phyloP scores from a whole-genome alignment of 2,888 invertebrate genomes.

The Amphipyra tragopoginis region DNA sequence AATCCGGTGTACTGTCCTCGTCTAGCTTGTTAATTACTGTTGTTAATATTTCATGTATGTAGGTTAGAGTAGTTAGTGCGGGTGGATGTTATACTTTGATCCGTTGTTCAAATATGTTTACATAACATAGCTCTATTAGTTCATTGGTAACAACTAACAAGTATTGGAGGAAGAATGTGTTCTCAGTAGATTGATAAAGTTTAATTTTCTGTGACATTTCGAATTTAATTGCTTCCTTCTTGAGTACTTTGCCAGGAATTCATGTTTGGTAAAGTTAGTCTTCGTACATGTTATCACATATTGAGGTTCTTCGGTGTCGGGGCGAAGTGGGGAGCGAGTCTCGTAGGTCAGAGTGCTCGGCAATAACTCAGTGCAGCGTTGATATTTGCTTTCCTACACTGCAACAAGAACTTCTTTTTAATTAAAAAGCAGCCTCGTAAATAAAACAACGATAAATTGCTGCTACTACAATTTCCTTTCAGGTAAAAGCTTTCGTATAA shows the following conservation, averaged over 20 bases:
- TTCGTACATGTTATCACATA: not conserved
- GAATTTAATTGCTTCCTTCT: not conserved
- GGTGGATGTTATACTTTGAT: constrained; percentile 37
- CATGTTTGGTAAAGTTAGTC: not conserved
- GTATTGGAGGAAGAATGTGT: constrained; percentile 12
- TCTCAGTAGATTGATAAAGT: too few species aligned
- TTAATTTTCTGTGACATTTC: constrained; percentile 7
- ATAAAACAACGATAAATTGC: constrained; percentile 42
- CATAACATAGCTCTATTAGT: constrained; percentile 23
- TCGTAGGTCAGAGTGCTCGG: constrained; percentile 42
- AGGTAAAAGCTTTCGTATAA: constrained; percentile 16
- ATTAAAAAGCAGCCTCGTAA: constrained; percentile 38
- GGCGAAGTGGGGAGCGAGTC: constrained; percentile 4
- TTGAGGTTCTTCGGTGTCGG: not conserved
- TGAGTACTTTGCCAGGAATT: not conserved
- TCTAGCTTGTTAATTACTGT: constrained; percentile 59
- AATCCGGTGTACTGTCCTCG: constrained; percentile 48
- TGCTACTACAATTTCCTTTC: constrained; percentile 39
- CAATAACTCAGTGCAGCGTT: constrained; percentile 35
- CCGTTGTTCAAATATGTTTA: constrained; percentile 21
- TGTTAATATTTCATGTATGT: constrained; percentile 51
- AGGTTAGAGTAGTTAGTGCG: constrained; percentile 39
- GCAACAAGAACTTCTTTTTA: constrained; percentile 10
- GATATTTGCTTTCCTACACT: constrained; percentile 30
- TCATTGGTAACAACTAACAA: constrained; percentile 1